phyloP scores from a whole-genome alignment of 2,113 vertebrate species.

The Carollia perspicillata region DNA sequence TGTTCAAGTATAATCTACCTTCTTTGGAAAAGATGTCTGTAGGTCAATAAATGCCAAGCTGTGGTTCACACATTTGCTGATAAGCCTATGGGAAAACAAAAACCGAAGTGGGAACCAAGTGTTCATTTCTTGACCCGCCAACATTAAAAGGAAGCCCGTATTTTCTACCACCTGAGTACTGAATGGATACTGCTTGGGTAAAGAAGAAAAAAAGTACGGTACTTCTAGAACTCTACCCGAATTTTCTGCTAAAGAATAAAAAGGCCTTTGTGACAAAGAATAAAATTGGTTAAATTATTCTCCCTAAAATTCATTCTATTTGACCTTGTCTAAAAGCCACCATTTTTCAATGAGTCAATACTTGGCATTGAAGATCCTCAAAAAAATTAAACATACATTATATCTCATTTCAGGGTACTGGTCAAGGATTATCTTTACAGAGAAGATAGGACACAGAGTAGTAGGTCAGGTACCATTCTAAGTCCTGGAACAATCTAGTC shows the following conservation, averaged over 20 bases:
- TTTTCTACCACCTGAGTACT: background rate
- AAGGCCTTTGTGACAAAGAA: background rate
- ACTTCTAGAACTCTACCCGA: background rate
- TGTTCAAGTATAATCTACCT: background rate
- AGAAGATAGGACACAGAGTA: background rate
- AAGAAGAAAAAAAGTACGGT: background rate
- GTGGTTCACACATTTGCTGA: background rate
- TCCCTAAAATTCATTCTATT: background rate
- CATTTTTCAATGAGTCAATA: slow-evolving; percentile 11
- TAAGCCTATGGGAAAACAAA: background rate
- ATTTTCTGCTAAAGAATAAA: background rate
- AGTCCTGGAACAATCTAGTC: background rate
- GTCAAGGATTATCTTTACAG: background rate
- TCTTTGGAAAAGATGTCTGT: background rate
- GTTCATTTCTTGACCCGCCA: slow-evolving; percentile 24
- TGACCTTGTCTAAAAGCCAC: background rate
- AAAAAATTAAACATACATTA: background rate
- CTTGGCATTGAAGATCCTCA: background rate
- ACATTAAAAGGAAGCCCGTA: background rate
- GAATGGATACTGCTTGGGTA: background rate
- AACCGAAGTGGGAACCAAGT: slow-evolving; percentile 9
- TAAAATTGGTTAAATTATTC: slow-evolving; percentile 27
- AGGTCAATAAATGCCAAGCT: slow-evolving; percentile 22
- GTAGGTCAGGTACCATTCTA: background rate
- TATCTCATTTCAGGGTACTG: background rate